Evolutionary conservation across 1,140 invertebrate genomes (phyloP).

Genomic region (Drosophila kepulauana): DNA sequence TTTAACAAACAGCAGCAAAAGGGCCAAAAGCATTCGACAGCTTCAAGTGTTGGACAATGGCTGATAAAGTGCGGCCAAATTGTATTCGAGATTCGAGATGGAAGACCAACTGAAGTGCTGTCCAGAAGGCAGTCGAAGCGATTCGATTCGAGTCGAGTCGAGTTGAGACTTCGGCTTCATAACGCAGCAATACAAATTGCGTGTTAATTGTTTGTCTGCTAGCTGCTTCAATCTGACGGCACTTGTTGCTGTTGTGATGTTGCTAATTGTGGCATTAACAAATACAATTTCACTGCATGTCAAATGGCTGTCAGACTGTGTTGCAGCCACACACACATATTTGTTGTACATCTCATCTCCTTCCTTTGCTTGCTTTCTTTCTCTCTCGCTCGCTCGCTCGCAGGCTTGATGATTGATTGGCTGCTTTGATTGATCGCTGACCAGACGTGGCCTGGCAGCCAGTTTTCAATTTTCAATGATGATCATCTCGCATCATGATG

Average conservation of each 20-base stretch:
- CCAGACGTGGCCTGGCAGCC: neutral
- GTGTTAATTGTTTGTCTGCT: conserved; percentile 64
- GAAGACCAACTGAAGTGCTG: conserved; percentile 18
- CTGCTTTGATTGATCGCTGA: conserved; percentile 48
- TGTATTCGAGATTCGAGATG: no score
- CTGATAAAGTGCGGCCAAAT: no score
- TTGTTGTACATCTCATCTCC: neutral
- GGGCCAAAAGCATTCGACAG: conserved; percentile 7
- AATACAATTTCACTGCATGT: conserved; percentile 41
- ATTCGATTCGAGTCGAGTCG: neutral
- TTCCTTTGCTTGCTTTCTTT: neutral
- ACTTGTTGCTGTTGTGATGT: conserved; percentile 17
- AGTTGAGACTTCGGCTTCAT: conserved; percentile 32
- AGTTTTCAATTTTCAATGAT: conserved; percentile 20
- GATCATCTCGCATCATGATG: conserved; percentile 15
- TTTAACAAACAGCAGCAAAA: conserved; percentile 28
- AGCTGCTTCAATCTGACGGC: conserved; percentile 40
- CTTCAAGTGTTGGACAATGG: conserved; percentile 28
- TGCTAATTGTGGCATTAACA: conserved; percentile 46
- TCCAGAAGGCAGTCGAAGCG: neutral
- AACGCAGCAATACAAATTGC: conserved; percentile 27
- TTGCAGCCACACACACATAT: conserved; percentile 1
- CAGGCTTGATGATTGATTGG: conserved; percentile 34
- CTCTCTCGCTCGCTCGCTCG: neutral
- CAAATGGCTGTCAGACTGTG: conserved; percentile 31